Evolutionary conservation across 2,113 vertebrate species (phyloP).

Genomic region (Heloderma charlesbogerti): DNA sequence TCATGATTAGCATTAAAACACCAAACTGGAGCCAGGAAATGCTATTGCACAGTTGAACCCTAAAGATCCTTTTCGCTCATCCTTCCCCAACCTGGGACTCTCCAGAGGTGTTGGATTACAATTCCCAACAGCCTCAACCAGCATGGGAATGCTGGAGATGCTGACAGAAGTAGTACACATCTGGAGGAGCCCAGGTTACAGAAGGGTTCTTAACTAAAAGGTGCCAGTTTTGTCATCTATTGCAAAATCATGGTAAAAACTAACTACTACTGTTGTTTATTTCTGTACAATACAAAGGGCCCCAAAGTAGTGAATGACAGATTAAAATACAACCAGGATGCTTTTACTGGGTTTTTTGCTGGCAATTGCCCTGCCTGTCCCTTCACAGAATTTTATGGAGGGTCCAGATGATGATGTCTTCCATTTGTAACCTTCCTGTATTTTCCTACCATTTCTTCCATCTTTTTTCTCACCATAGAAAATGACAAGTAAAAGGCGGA

Average conservation of each 20-base stretch:
- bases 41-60: too few relatives aligned
- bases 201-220: background rate
- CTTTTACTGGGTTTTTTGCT: background rate
- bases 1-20: background rate
- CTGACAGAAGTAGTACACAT: too few relatives aligned
- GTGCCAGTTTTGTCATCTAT: background rate
- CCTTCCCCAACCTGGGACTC: too few relatives aligned
- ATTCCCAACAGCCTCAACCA: too few relatives aligned
- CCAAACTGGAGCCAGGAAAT: background rate
- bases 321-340: background rate
- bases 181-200: background rate
- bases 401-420: background rate
- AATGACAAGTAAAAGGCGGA: too few relatives aligned
- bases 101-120: too few relatives aligned
- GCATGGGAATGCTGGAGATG: too few relatives aligned
- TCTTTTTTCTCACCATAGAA: too few relatives aligned
- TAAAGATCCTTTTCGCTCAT: too few relatives aligned
- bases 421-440: background rate
- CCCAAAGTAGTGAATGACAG: background rate
- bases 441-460: too few relatives aligned
- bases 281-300: background rate
- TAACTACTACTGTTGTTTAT: background rate
- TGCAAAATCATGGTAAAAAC: background rate
- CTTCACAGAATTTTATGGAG: background rate
- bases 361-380: background rate